Evolutionary conservation across 2,888 invertebrate species (phyloP).

Genomic region (Uloborus plumipes): DNA sequence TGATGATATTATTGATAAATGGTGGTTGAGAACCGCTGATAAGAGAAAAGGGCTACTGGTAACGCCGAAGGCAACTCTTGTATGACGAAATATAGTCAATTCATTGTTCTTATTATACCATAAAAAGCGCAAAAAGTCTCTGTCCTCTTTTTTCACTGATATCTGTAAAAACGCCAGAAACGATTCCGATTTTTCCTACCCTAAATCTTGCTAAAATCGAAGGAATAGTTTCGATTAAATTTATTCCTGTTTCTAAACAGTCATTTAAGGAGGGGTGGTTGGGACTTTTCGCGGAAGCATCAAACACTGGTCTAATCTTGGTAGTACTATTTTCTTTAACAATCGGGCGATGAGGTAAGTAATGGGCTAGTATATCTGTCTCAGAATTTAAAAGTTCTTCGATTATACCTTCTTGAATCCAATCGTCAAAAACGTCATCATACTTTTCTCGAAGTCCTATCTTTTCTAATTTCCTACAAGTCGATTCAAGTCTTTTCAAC

Average conservation of each 20-base stretch:
- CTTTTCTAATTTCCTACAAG: neutral
- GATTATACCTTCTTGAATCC: conserved; percentile 1
- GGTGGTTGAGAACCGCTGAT: neutral
- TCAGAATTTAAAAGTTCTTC: conserved; percentile 6
- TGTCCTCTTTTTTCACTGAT: conserved; percentile 4
- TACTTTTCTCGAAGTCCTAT: neutral
- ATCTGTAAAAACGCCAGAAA: conserved; percentile 23
- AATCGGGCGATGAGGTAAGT: conserved; percentile 11
- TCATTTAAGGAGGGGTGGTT: conserved; percentile 10
- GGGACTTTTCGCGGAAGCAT: conserved; percentile 15
- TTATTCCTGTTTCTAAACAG: conserved; percentile 6
- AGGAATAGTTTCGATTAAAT: conserved; percentile 16
- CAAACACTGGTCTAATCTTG: conserved; percentile 16
- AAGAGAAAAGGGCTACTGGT: conserved; percentile 14
- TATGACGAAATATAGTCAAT: neutral
- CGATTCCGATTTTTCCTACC: neutral
- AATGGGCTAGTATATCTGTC: neutral
- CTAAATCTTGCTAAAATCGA: conserved; percentile 7
- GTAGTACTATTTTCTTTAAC: conserved; percentile 11
- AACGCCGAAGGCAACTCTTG: conserved; percentile 7
- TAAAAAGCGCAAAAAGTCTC: conserved; percentile 21
- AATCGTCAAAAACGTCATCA: conserved; percentile 3
- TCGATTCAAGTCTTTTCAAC: conserved; percentile 10
- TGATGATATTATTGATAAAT: neutral
- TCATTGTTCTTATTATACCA: conserved; percentile 3